Evolutionary conservation across 2,113 vertebrate genomes (phyloP).

Genomic region (Misgurnus anguillicaudatus): DNA sequence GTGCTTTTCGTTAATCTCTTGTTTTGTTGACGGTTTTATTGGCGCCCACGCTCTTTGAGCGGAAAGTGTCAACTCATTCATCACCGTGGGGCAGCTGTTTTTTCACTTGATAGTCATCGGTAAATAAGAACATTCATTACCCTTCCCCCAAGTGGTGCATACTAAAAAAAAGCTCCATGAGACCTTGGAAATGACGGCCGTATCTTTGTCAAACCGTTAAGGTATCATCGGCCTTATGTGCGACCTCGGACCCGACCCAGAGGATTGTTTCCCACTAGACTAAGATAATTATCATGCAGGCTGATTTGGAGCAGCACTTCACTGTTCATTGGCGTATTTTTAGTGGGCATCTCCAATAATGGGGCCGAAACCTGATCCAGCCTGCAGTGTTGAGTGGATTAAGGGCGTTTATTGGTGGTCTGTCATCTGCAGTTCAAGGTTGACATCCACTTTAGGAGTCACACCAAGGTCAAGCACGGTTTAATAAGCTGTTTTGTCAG

Average conservation of each 20-base stretch:
- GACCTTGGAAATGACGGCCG: constrained; percentile 15
- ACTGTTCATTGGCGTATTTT: constrained; percentile 44
- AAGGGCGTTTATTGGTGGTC: constrained; percentile 19
- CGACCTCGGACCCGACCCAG: constrained; percentile 27
- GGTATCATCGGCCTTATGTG: not conserved
- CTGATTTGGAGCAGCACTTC: constrained; percentile 36
- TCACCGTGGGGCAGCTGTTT: constrained; percentile 33
- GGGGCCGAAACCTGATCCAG: constrained; percentile 41
- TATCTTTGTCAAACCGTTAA: constrained; percentile 25
- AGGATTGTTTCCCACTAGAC: constrained; percentile 31
- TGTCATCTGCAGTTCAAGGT: constrained; percentile 68
- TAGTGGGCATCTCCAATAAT: constrained; percentile 47
- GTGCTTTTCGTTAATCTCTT: constrained; percentile 23
- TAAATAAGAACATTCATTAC: constrained; percentile 20
- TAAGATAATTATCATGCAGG: constrained; percentile 47
- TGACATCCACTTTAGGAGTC: constrained; percentile 70
- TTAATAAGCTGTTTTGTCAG: constrained; percentile 60
- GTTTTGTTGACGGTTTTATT: constrained; percentile 40
- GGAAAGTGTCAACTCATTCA: constrained; percentile 19
- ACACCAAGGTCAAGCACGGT: constrained; percentile 64
- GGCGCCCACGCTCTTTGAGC: constrained; percentile 1
- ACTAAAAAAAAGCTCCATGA: not conserved
- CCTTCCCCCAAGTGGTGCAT: constrained; percentile 11
- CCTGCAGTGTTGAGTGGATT: constrained; percentile 34
- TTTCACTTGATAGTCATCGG: constrained; percentile 21